Conservation (phyloP, 2,113 vertebrate species). For the Chamaea fasciata region DNA sequence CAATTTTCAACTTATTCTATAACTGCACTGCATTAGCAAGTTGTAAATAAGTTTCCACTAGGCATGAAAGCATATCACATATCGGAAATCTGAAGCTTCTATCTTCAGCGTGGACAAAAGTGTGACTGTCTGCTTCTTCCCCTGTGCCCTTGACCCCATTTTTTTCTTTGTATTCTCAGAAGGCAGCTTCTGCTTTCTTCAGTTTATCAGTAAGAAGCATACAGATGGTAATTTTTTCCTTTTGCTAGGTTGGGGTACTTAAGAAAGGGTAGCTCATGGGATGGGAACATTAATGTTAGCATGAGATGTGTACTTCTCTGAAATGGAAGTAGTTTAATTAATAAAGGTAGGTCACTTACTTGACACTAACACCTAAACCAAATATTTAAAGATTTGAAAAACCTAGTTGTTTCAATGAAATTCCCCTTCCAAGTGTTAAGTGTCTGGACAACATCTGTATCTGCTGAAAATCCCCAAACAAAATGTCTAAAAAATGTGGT, state of each 20-base stretch:
- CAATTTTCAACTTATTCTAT: neutral
- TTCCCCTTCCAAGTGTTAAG: neutral
- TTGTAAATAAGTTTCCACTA: neutral
- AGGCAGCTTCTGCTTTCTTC: neutral
- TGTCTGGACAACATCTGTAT: neutral
- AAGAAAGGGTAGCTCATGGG: neutral
- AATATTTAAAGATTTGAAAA: neutral
- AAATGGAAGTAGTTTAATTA: neutral
- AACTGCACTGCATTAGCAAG: neutral
- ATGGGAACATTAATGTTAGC: neutral
- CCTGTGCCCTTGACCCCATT: neutral
- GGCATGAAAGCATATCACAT: neutral
- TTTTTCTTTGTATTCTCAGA: neutral
- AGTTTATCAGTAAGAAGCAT: neutral
- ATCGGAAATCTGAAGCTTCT: neutral
- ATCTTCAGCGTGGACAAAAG: neutral
- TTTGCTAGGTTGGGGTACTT: neutral
- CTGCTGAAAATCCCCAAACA: neutral
- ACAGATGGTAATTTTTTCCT: neutral
- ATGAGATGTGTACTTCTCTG: neutral
- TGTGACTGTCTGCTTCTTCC: neutral
- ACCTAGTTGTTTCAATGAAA: neutral
- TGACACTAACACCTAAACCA: neutral
- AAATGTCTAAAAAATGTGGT: neutral
- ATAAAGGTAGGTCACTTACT: neutral